Percentiles rank a stretch among this genome's conserved stretches.
Conservation (phyloP, 2,888 invertebrate species). For the Orgyia antiqua region DNA sequence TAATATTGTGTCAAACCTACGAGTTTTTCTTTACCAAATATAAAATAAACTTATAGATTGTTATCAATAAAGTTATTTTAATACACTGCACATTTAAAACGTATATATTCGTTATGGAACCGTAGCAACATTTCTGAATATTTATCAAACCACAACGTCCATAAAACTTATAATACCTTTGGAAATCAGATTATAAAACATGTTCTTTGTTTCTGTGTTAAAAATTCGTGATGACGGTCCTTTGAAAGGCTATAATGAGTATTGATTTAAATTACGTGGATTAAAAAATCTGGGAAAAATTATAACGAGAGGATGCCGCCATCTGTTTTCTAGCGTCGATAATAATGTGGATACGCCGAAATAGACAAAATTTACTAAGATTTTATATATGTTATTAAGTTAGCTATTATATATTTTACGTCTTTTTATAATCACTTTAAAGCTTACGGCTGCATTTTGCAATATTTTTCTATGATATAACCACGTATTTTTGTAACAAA, state of each 20-base stretch:
- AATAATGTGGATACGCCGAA: conserved; percentile 40
- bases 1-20: too few relatives aligned
- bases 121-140: conserved; percentile 54
- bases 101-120: conserved; percentile 39
- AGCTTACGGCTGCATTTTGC: too few relatives aligned
- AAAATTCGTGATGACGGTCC: conserved; percentile 69
- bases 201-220: conserved; percentile 66
- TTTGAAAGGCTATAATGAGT: conserved; percentile 74
- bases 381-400: too few relatives aligned
- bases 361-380: conserved; percentile 12
- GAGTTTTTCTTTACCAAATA: conserved; percentile 21
- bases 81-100: conserved; percentile 39
- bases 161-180: conserved; percentile 70
- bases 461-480: too few relatives aligned
- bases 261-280: conserved; percentile 76
- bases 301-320: conserved; percentile 67
- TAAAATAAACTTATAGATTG: conserved; percentile 28
- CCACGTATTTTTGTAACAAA: too few relatives aligned
- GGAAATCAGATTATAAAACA: conserved; percentile 73
- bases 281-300: conserved; percentile 74
- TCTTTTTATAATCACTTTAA: too few relatives aligned
- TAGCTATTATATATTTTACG: too few relatives aligned
- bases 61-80: conserved; percentile 39
- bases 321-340: conserved; percentile 37
- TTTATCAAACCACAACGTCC: conserved; percentile 56